Evolutionary conservation across 2,113 vertebrate genomes (phyloP).

Genomic region (Psophia crepitans): DNA sequence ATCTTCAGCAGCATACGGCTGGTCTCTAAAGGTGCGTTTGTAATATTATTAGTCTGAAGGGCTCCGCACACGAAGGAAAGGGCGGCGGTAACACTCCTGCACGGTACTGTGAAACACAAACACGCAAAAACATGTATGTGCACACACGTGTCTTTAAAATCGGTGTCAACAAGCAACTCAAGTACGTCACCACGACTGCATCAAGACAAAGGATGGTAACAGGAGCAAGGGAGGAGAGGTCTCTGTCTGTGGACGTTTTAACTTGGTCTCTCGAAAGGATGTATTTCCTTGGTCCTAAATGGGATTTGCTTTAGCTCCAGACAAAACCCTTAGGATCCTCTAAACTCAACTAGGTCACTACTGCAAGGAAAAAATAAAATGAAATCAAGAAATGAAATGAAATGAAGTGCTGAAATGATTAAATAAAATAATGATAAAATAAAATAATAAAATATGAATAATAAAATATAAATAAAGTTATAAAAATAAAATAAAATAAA

Average conservation of each 20-base stretch:
- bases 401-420: neutral
- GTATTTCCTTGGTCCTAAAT: conserved; percentile 40
- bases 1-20: neutral
- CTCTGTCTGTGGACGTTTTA: conserved; percentile 6
- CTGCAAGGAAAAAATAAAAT: neutral
- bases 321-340: conserved; percentile 54
- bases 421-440: neutral
- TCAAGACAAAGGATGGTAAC: neutral
- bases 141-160: neutral
- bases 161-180: neutral
- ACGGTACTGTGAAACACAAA: neutral
- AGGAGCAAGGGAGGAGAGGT: neutral
- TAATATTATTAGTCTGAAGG: neutral
- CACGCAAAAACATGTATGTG: neutral
- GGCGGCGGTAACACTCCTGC: neutral
- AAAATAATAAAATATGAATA: neutral
- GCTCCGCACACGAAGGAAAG: neutral
- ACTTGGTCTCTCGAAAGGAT: conserved; percentile 48
- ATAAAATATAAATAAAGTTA: neutral
- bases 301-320: conserved; percentile 42
- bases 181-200: neutral
- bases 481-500: neutral
- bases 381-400: neutral
- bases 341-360: conserved; percentile 59
- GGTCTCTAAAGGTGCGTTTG: neutral